These are phyloP conservation scores for Electrona antarctica DNA, from an alignment of 2,113 vertebrate species.

Conservation along the genomic window DNA sequence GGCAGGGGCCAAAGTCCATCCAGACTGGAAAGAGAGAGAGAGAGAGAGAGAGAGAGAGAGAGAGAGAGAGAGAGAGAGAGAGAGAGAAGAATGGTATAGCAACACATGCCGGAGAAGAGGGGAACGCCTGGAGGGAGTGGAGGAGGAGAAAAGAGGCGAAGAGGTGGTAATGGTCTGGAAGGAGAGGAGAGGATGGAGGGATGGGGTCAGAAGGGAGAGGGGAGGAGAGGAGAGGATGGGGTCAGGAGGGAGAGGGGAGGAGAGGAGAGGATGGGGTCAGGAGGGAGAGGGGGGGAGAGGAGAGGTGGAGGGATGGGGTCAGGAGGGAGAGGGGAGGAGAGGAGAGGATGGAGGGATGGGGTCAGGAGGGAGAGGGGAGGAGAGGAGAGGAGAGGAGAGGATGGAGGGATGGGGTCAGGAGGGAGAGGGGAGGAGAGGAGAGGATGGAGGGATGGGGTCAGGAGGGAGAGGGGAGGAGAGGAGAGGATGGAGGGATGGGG, in stretches of 20 bases:
- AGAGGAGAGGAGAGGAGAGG: background rate
- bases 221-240: background rate
- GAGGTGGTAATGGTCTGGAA: no score
- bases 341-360: no score
- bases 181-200: background rate
- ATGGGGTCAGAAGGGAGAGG: background rate
- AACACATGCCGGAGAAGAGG: no score
- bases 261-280: no score
- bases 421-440: no score
- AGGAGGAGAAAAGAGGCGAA: no score
- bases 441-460: background rate
- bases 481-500: background rate
- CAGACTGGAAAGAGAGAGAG: conserved; percentile 1
- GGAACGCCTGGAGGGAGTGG: no score
- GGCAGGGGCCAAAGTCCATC: no score
- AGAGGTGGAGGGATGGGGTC: no score
- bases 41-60: conserved; percentile 2
- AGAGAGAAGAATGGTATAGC: background rate
- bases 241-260: background rate
- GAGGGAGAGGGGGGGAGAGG: no score
- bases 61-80: background rate
- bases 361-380: no score
- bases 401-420: background rate
- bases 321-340: no score
- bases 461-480: background rate